Evolutionary conservation across 2,888 invertebrate genomes (phyloP), one percentile per base, ranked within the genome.

Genomic region (Listrodromus nycthemerus): DNA sequence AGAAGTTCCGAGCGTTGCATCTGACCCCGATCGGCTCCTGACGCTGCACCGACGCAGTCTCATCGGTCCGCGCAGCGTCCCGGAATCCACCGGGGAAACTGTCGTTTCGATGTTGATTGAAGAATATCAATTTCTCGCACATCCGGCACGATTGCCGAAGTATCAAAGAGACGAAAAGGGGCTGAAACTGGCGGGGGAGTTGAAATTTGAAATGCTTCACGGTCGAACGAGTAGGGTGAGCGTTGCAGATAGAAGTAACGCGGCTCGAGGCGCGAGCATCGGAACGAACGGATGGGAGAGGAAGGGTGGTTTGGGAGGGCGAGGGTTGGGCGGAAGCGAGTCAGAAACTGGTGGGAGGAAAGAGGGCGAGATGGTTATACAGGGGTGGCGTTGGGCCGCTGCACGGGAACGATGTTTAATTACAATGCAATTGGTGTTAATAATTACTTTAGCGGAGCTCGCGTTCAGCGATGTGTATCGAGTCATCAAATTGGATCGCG

Each of bases 401-500:
- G 69, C 76, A 67, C 65, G 80, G 81, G 63, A 63, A 73, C 82
- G 82, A 87, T 88, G 90, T 89, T 89, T 90, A 90, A 90, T 90
- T 90, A 89, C 89, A 88, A 87, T 87, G 89, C 87, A 91, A 90
- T 90, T 89, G 89, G 88, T 88, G 89, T 88, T 90, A 91, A 90
- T 91, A 90, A 91, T 90, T 90, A 90, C 88, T 90, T 89, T 89
- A 88, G 86, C 86, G 85, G 84, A 88, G 87, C 87, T 85, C 83
- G 87, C 83, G 89, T 86, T 89, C 88, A 88, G 82, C 89, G 90
- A 89, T 89, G 91, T 90, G 91, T 90, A 90, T 89, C 88, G 89
- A 89, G 88, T 91, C 90, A 90, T 91, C 90, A 90, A 91, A 90
- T 89, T 90, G 90, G 90, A 90, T 90, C 82, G 86, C 83, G 83